phyloP scores from a whole-genome alignment of 2,797 vertebrate genomes.

The Liparis tanakae region DNA sequence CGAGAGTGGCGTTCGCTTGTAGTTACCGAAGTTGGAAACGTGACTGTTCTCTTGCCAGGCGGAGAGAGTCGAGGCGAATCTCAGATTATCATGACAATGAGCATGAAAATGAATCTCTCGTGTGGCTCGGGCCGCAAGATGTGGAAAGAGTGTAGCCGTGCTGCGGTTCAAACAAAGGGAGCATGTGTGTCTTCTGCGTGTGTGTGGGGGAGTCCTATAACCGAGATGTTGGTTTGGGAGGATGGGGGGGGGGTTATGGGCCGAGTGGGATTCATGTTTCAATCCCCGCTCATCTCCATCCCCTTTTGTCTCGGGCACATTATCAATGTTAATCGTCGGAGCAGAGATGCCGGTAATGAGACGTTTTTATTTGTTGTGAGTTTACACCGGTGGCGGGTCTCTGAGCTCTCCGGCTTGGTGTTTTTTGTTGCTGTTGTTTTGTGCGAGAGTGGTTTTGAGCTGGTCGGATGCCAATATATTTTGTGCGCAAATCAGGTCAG shows the following conservation, averaged over 20 bases:
- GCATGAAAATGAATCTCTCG: conserved; percentile 57
- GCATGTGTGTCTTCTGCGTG: conserved; percentile 61
- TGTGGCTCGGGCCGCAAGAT: conserved; percentile 50
- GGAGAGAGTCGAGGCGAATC: conserved; percentile 35
- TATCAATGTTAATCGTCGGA: conserved; percentile 58
- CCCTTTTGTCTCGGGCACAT: conserved; percentile 58
- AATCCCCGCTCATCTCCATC: conserved; percentile 47
- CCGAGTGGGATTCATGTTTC: conserved; percentile 77
- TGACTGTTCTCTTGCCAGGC: conserved; percentile 50
- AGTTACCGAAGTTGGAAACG: conserved; percentile 41
- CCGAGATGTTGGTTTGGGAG: conserved; percentile 58
- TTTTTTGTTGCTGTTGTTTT: neutral
- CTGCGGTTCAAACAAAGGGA: conserved; percentile 72
- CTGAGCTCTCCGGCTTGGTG: neutral
- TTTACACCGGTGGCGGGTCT: conserved; percentile 28
- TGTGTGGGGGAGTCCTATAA: conserved; percentile 55
- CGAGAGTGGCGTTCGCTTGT: conserved; percentile 10
- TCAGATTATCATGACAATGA: conserved; percentile 70
- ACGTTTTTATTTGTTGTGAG: conserved; percentile 17
- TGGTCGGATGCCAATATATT: conserved; percentile 30
- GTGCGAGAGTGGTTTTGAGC: conserved; percentile 23
- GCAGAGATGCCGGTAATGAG: conserved; percentile 36
- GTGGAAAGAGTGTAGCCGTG: conserved; percentile 56
- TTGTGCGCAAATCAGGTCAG: conserved; percentile 33
- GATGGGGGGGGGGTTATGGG: conserved; percentile 56